phyloP scores from a whole-genome alignment of 2,888 invertebrate genomes.

The Eledone cirrhosa region DNA sequence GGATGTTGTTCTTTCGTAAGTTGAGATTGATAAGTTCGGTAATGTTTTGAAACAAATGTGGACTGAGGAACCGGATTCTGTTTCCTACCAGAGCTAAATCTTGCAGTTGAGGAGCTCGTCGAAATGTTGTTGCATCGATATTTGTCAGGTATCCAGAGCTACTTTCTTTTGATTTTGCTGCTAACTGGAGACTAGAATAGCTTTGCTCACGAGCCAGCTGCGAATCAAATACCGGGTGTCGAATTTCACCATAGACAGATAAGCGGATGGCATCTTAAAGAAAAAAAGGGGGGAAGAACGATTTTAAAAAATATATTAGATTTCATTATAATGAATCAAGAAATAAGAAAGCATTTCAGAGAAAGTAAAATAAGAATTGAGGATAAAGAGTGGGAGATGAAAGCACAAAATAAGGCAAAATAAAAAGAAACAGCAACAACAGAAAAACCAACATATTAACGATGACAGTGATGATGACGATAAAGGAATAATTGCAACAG shows the following conservation, averaged over 20 bases:
- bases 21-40: slow-evolving; percentile 40
- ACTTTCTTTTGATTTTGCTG: background rate
- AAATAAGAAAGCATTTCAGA: too few species aligned
- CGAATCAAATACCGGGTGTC: background rate
- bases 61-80: slow-evolving; percentile 39
- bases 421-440: too few species aligned
- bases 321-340: too few species aligned
- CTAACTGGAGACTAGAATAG: background rate
- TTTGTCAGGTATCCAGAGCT: background rate
- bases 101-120: slow-evolving; percentile 33
- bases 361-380: too few species aligned
- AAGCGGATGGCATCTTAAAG: slow-evolving; percentile 11
- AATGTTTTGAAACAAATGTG: slow-evolving; percentile 44
- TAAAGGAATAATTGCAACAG: too few species aligned
- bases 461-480: too few species aligned
- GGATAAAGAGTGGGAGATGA: too few species aligned
- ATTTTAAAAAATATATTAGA: too few species aligned
- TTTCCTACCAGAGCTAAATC: slow-evolving; percentile 45
- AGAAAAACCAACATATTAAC: too few species aligned
- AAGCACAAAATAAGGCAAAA: too few species aligned
- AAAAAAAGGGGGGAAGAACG: background rate
- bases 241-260: slow-evolving; percentile 39
- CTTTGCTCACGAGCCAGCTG: background rate
- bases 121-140: background rate
- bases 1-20: slow-evolving; percentile 42